Conservation (phyloP, 2,888 invertebrate genomes). For the Athalia circularis region DNA sequence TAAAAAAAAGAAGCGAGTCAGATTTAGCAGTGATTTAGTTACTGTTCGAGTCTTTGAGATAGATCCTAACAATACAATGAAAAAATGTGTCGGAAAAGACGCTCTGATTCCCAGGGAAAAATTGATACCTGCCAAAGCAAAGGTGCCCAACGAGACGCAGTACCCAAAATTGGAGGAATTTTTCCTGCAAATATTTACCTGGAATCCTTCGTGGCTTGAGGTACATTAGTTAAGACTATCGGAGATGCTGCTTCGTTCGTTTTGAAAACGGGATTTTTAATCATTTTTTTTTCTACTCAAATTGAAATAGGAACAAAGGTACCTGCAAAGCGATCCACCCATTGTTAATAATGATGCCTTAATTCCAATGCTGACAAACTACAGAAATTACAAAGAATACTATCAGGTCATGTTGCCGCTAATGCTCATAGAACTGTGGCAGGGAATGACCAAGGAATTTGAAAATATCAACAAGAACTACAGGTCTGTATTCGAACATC, state of each 20-base stretch:
- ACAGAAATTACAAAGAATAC: slow-evolving; percentile 78
- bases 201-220: slow-evolving; percentile 82
- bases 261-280: not conserved
- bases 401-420: slow-evolving; percentile 77
- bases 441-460: slow-evolving; percentile 68
- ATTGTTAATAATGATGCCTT: slow-evolving; percentile 76
- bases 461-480: slow-evolving; percentile 17
- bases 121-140: slow-evolving; percentile 7
- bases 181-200: slow-evolving; percentile 77
- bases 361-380: slow-evolving; percentile 75
- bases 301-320: slow-evolving; percentile 73
- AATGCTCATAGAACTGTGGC: slow-evolving; percentile 81
- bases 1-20: slow-evolving; percentile 45
- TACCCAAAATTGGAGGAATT: slow-evolving; percentile 70
- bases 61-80: slow-evolving; percentile 57
- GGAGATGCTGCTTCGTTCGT: not conserved
- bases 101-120: slow-evolving; percentile 59
- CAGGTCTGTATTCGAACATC: slow-evolving; percentile 8
- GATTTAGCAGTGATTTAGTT: slow-evolving; percentile 30
- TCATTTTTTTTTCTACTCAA: slow-evolving; percentile 39
- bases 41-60: slow-evolving; percentile 55
- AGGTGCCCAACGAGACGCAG: slow-evolving; percentile 57
- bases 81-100: slow-evolving; percentile 63
- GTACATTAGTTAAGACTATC: slow-evolving; percentile 49
- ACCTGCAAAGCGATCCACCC: slow-evolving; percentile 74